Conservation (phyloP, 2,113 vertebrate genomes). For the Chloroceryle aenea region DNA sequence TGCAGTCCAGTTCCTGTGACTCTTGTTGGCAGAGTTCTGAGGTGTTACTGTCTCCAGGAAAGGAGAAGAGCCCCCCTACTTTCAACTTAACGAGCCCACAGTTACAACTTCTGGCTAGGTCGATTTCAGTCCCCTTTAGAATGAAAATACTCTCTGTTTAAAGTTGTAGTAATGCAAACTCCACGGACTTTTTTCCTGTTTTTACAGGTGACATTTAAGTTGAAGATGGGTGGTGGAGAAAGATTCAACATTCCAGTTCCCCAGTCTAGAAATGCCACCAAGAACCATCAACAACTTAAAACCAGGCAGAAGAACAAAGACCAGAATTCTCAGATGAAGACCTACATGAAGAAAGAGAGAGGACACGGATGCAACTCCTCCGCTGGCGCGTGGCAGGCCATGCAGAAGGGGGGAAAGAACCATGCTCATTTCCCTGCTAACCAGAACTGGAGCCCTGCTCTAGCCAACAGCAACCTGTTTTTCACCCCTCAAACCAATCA, state of each 20-base stretch:
- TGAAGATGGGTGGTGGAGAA: slow-evolving; percentile 96
- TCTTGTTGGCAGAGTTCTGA: not conserved
- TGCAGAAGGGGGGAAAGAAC: slow-evolving; percentile 83
- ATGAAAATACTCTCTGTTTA: not conserved
- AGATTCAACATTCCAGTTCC: slow-evolving; percentile 91
- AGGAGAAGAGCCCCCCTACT: fast-evolving
- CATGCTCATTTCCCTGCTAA: slow-evolving; percentile 80
- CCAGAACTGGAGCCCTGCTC: slow-evolving; percentile 86
- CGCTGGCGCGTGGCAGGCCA: slow-evolving; percentile 88
- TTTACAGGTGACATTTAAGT: slow-evolving; percentile 89
- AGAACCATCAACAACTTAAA: slow-evolving; percentile 86
- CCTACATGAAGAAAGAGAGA: slow-evolving; percentile 83
- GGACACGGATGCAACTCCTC: slow-evolving; percentile 80
- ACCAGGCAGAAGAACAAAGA: slow-evolving; percentile 87
- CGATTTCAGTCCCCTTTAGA: not conserved
- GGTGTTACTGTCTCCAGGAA: not conserved
- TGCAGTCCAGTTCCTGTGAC: not conserved
- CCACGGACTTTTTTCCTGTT: not conserved
- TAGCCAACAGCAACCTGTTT: slow-evolving; percentile 82
- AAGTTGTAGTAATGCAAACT: not conserved
- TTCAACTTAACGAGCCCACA: too few relatives aligned
- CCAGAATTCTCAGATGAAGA: slow-evolving; percentile 82
- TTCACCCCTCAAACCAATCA: slow-evolving; percentile 85
- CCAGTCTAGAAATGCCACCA: slow-evolving; percentile 83
- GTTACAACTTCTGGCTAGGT: not conserved